Conservation (phyloP, 2,888 invertebrate species). For the Apantesis nais region DNA sequence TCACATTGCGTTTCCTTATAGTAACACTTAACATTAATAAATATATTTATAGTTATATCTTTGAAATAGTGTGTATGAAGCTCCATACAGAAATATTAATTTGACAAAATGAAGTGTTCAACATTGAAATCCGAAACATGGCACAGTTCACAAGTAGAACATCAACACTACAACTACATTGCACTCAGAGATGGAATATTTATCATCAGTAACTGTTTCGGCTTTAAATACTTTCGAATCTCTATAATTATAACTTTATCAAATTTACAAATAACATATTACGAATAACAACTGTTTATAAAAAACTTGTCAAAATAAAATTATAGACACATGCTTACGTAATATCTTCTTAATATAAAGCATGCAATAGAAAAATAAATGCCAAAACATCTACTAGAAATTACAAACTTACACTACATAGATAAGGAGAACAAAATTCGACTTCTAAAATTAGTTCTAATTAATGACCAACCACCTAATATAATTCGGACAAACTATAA, state of each 20-base stretch:
- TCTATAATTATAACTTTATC: conserved; percentile 40
- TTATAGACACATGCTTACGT: conserved; percentile 22
- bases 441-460: conserved; percentile 40
- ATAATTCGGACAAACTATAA: conserved; percentile 38
- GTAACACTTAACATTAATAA: conserved; percentile 65
- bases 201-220: conserved; percentile 35
- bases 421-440: conserved; percentile 29
- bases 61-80: conserved; percentile 52
- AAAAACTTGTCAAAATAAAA: conserved; percentile 26
- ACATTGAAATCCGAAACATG: conserved; percentile 62
- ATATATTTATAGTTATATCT: conserved; percentile 58
- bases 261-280: conserved; percentile 43
- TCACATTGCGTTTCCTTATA: conserved; percentile 81
- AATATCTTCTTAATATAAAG: conserved; percentile 28
- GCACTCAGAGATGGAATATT: conserved; percentile 57
- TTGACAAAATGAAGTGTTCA: conserved; percentile 52
- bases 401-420: conserved; percentile 43
- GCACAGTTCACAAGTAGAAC: conserved; percentile 65
- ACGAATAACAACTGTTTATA: conserved; percentile 28
- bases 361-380: conserved; percentile 55
- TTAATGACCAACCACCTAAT: conserved; percentile 44
- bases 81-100: conserved; percentile 36
- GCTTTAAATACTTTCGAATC: conserved; percentile 38
- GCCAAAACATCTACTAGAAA: conserved; percentile 49
- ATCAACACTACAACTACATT: conserved; percentile 64